Evolutionary conservation across 2,797 vertebrate genomes (phyloP), one percentile per base, ranked within the genome.

Genomic region (Brachyalestes nurse): DNA sequence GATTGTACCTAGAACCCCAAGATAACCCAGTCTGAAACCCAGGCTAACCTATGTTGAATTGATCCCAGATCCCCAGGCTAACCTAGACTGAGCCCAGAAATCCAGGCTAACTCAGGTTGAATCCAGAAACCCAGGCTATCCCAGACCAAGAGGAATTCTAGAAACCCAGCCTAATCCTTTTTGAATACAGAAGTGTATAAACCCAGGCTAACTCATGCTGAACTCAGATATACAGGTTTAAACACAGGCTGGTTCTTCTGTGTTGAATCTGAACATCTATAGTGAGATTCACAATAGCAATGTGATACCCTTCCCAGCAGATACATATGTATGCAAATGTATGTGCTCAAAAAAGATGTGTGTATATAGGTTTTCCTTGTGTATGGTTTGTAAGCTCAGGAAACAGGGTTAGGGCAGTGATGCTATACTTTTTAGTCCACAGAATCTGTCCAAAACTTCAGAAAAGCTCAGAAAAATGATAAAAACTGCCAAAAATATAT

Each of bases 221-320:
- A 61, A 49, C 47, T 9, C 12, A 49, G 47, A 49, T 6, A 49
- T 1, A 12, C 47, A 49, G 1, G 47, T 12, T 10, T 28, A 28
- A 28, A 28, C 42, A 9, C 42, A 42, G 42, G 42, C 42, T 57
- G 17, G 6, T 17, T 17, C 19, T n/a, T 53, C 34, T 40, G 10
- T 79, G 78, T 86, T 55, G 70, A 87, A 81, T 28, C 80, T 79
- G 51, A 81, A 17, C 78, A 83, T 83, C 85, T 89, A 91, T 90
- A 88, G 82, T 80, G 84, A 89, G 89, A 90, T 90, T 87, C 86
- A 91, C 28, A 28, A 1, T 28, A 28, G 28, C 28, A 88, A 81
- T 7, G 49, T 12, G 10, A 85, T 78, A 69, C 71, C 72, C 75
- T 83, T 72, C 86, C 80, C 80, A 73, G 72, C 72, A 72, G 76